Percentiles rank a stretch among this genome's conserved stretches.
Evolutionary conservation across 2,113 vertebrate genomes (phyloP).

Genomic region (Polyodon spathula): DNA sequence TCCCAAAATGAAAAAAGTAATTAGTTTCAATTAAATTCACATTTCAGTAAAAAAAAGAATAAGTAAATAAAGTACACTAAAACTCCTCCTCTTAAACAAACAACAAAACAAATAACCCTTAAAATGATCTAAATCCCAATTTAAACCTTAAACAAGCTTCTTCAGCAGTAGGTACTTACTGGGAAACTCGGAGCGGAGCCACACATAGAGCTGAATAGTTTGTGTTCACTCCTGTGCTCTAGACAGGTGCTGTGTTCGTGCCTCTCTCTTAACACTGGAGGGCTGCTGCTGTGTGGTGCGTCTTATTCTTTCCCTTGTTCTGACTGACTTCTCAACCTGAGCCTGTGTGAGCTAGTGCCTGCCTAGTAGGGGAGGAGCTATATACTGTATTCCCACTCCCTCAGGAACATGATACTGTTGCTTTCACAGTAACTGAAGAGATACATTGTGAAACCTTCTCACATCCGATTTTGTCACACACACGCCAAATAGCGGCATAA

Average conservation of each 20-base stretch:
- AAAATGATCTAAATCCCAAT: neutral
- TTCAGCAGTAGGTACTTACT: slow-evolving; percentile 40
- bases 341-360: neutral
- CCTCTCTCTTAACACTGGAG: slow-evolving; percentile 30
- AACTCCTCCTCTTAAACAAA: neutral
- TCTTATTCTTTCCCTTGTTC: slow-evolving; percentile 16
- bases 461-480: slow-evolving; percentile 14
- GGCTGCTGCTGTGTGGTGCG: slow-evolving; percentile 4
- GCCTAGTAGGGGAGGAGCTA: too few relatives aligned
- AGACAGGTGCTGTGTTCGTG: slow-evolving; percentile 72
- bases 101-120: neutral
- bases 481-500: neutral
- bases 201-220: slow-evolving; percentile 54
- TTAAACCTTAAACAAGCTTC: neutral
- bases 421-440: neutral
- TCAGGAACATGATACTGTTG: slow-evolving; percentile 1
- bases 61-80: neutral
- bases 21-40: slow-evolving; percentile 21
- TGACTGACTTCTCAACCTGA: slow-evolving; percentile 6
- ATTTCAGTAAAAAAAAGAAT: neutral
- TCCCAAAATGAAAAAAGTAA: neutral
- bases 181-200: slow-evolving; percentile 61
- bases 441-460: neutral
- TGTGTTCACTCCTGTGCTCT: slow-evolving; percentile 11
- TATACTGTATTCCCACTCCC: neutral